These are phyloP conservation scores for Chouioia cunea DNA, from an alignment of 2,888 invertebrate species.

Conservation along the genomic window DNA sequence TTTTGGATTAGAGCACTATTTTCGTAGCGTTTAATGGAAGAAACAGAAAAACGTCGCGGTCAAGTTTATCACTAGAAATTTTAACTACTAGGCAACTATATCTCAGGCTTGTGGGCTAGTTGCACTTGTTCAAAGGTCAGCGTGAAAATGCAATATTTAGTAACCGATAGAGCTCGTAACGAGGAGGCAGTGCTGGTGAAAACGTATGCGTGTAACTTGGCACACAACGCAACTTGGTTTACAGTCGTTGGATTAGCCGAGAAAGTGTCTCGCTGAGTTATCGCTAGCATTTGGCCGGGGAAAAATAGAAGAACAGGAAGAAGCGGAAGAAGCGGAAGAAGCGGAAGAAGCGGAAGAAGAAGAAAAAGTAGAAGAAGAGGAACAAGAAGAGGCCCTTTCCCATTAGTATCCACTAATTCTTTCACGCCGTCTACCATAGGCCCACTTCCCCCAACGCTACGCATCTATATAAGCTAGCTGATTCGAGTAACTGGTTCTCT, in stretches of 20 bases:
- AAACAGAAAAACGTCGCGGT: too few relatives aligned
- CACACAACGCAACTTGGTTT: background rate
- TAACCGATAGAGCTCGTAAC: too few relatives aligned
- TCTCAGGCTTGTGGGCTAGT: too few relatives aligned
- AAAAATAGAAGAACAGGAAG: conserved; percentile 18
- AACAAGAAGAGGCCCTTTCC: conserved; percentile 27
- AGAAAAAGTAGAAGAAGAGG: background rate
- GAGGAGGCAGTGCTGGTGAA: too few relatives aligned
- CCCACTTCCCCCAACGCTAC: too few relatives aligned
- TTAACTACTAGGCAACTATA: too few relatives aligned
- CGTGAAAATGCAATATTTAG: too few relatives aligned
- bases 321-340: conserved; percentile 6
- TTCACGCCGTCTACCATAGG: background rate
- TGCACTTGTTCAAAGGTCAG: too few relatives aligned
- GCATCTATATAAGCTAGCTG: background rate
- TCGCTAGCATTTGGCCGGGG: conserved; percentile 47
- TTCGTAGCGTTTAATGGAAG: too few relatives aligned
- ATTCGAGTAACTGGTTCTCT: conserved; percentile 33
- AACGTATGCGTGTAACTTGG: conserved; percentile 15
- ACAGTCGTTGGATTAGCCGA: conserved; percentile 44
- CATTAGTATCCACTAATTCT: conserved; percentile 6
- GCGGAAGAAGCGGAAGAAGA: conserved; percentile 31
- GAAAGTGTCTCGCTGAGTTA: conserved; percentile 49
- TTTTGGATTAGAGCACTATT: too few relatives aligned
- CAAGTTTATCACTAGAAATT: too few relatives aligned